Conservation (phyloP, 2,797 vertebrate genomes). For the Mastacembelus armatus region DNA sequence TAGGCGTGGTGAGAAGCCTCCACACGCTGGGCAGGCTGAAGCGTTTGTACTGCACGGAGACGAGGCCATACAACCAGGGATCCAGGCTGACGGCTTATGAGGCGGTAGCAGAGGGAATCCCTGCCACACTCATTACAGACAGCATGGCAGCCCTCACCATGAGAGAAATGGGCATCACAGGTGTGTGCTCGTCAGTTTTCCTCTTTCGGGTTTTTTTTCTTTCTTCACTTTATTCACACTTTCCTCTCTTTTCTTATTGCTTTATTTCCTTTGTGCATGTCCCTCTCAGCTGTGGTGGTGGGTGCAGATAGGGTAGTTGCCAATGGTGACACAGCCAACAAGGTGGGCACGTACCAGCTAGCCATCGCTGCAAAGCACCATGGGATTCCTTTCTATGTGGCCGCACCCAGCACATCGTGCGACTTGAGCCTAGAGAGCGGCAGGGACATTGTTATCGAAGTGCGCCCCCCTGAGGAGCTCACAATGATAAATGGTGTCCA, state of each 20-base stretch:
- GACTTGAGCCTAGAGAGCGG: constrained; percentile 89
- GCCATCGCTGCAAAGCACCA: constrained; percentile 91
- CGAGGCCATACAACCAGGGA: constrained; percentile 94
- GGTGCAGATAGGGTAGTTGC: constrained; percentile 93
- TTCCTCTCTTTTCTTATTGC: neutral
- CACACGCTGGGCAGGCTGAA: constrained; percentile 85
- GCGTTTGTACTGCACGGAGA: constrained; percentile 92
- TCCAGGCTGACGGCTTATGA: constrained; percentile 92
- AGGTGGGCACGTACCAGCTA: constrained; percentile 94
- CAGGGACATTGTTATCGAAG: constrained; percentile 89
- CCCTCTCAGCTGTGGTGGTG: constrained; percentile 88
- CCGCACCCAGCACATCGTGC: constrained; percentile 92
- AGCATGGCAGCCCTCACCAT: constrained; percentile 91
- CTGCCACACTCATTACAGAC: constrained; percentile 91
- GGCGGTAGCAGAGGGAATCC: constrained; percentile 89
- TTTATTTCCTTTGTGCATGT: neutral
- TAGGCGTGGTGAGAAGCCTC: constrained; percentile 91
- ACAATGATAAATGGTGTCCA: constrained; percentile 88
- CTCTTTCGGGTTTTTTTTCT: neutral
- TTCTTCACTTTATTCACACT: neutral
- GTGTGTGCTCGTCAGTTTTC: constrained; percentile 65
- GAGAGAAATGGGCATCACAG: constrained; percentile 87
- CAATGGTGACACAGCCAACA: constrained; percentile 94
- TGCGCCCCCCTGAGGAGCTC: constrained; percentile 89
- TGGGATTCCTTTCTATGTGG: constrained; percentile 92